Percentiles rank a stretch among this genome's conserved stretches.
These are phyloP conservation scores for Amazona finschi DNA, from an alignment of 2,797 vertebrate species.

Conservation along the genomic window DNA sequence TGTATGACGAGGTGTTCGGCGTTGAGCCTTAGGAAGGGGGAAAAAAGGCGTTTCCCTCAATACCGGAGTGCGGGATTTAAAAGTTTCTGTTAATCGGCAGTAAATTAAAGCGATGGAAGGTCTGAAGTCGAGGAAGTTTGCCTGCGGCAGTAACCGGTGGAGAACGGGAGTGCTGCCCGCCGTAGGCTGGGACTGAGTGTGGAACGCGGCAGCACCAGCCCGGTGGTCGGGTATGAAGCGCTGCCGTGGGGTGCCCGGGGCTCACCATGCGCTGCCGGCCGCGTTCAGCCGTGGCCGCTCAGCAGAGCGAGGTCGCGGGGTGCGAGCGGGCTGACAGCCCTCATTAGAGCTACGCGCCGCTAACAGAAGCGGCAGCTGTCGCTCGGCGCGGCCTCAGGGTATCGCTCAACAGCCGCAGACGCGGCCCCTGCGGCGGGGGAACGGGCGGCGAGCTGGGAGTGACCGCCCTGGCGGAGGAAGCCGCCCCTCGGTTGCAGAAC, in stretches of 20 bases:
- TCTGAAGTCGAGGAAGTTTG: background rate
- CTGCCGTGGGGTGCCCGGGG: fast-evolving
- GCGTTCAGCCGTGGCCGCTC: fast-evolving
- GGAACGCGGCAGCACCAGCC: too few species aligned
- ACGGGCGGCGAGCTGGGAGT: background rate
- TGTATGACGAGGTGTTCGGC: background rate
- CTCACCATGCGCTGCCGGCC: fast-evolving
- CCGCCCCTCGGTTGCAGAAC: background rate
- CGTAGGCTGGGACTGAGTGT: background rate
- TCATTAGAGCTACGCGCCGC: fast-evolving
- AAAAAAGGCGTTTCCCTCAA: background rate
- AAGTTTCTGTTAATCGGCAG: background rate
- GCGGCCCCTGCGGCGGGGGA: too few species aligned
- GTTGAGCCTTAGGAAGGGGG: background rate
- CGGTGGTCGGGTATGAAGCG: too few species aligned
- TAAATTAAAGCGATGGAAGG: background rate
- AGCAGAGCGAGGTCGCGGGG: fast-evolving
- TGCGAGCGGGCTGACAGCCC: too few species aligned
- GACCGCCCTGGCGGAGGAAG: fast-evolving
- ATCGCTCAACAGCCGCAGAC: too few species aligned
- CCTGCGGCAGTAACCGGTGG: fast-evolving
- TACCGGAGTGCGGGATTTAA: fast-evolving
- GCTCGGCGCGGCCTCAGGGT: fast-evolving
- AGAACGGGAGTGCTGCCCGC: fast-evolving
- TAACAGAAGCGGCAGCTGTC: too few species aligned